Evolutionary conservation across 2,113 vertebrate genomes (phyloP).

Genomic region (Pluvialis apricaria): DNA sequence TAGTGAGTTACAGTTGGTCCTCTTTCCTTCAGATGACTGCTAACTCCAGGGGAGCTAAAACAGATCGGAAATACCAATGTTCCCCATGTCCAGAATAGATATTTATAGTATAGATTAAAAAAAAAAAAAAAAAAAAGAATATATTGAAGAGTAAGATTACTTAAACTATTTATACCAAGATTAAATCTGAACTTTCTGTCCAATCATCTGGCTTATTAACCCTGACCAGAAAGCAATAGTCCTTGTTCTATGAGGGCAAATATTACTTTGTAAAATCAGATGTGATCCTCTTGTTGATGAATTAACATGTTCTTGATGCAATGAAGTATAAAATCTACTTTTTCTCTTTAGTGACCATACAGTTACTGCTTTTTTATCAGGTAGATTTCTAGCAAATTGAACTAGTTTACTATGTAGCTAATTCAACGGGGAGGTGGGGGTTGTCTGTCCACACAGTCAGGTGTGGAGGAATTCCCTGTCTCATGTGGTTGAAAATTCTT

Average conservation of each 20-base stretch:
- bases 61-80: background rate
- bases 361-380: background rate
- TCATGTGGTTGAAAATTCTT: background rate
- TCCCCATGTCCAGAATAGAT: background rate
- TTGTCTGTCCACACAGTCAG: background rate
- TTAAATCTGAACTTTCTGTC: background rate
- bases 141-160: background rate
- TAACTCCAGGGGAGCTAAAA: background rate
- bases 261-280: background rate
- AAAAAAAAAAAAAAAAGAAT: background rate
- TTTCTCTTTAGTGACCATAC: background rate
- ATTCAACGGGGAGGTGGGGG: fast-evolving
- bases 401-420: background rate
- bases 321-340: background rate
- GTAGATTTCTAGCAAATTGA: background rate
- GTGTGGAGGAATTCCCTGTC: background rate
- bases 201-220: background rate
- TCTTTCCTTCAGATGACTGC: background rate
- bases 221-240: background rate
- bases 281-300: background rate
- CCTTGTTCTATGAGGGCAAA: background rate
- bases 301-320: background rate
- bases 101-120: background rate
- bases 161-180: background rate
- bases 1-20: background rate